phyloP scores from a whole-genome alignment of 2,113 vertebrate species.

The Pycnonotus jocosus region DNA sequence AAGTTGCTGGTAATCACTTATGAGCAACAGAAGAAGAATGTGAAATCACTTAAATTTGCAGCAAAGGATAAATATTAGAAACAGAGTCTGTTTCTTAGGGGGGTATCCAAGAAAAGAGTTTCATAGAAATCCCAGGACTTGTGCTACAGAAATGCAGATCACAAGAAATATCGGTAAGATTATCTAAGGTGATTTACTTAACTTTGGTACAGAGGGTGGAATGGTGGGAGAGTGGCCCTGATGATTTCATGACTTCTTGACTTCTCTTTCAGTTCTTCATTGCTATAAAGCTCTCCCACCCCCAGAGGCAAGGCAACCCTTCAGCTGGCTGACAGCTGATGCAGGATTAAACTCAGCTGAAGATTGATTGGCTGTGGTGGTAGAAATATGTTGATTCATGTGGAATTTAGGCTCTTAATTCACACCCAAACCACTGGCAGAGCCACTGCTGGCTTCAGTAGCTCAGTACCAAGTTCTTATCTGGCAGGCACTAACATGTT shows the following conservation, averaged over 20 bases:
- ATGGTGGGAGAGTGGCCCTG: background rate
- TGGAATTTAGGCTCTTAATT: background rate
- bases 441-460: background rate
- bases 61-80: background rate
- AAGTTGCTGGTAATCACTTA: background rate
- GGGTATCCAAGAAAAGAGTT: background rate
- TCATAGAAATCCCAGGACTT: background rate
- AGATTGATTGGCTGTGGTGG: background rate
- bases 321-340: constrained; percentile 39
- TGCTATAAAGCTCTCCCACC: background rate
- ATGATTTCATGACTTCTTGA: background rate
- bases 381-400: background rate
- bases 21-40: background rate
- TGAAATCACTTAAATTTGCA: background rate
- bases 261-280: background rate
- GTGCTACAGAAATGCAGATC: background rate
- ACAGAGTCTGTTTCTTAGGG: background rate
- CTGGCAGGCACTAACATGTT: background rate
- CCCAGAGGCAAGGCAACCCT: background rate
- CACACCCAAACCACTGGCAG: background rate
- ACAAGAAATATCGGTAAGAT: background rate
- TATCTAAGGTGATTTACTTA: background rate
- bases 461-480: background rate
- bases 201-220: background rate
- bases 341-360: background rate